Percentiles rank a stretch among this genome's conserved stretches.
Evolutionary conservation across 2,797 vertebrate species (phyloP).

Genomic region (Momotus momota): DNA sequence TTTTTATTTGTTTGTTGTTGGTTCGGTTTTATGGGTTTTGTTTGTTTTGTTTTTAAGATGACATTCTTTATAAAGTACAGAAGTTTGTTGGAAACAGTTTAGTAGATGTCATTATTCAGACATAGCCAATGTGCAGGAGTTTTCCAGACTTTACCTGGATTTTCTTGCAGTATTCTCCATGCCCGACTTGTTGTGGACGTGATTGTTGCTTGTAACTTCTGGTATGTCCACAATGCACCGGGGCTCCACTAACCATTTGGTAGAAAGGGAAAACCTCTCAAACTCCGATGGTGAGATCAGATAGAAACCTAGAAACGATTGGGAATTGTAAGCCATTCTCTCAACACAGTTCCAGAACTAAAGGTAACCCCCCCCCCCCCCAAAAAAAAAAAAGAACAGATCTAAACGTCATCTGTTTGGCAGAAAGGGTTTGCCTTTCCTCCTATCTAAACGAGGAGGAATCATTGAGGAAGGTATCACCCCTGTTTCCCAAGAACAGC

Average conservation of each 20-base stretch:
- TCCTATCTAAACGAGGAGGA: not conserved
- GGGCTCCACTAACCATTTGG: slow-evolving; percentile 91
- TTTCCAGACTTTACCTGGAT: slow-evolving; percentile 78
- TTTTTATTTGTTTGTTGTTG: too few relatives aligned
- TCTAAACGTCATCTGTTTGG: not conserved
- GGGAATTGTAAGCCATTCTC: not conserved
- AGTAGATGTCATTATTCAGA: not conserved
- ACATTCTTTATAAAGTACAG: not conserved
- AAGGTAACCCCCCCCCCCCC: not conserved
- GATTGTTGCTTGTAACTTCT: slow-evolving; percentile 66
- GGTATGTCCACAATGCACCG: slow-evolving; percentile 86
- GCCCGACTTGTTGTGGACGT: slow-evolving; percentile 21
- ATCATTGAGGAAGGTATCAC: not conserved
- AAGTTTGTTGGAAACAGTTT: not conserved
- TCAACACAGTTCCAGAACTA: not conserved
- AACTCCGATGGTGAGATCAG: slow-evolving; percentile 97
- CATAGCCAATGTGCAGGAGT: not conserved
- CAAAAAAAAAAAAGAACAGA: not conserved
- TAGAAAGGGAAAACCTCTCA: slow-evolving; percentile 95
- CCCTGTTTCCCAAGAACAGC: not conserved
- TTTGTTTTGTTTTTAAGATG: not conserved
- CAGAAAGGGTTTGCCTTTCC: not conserved
- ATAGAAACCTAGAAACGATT: slow-evolving; percentile 88
- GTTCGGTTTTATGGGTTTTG: not conserved
- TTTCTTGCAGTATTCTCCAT: slow-evolving; percentile 72